Evolutionary conservation across 2,113 vertebrate species (phyloP).

Genomic region (Atrichornis clamosus): DNA sequence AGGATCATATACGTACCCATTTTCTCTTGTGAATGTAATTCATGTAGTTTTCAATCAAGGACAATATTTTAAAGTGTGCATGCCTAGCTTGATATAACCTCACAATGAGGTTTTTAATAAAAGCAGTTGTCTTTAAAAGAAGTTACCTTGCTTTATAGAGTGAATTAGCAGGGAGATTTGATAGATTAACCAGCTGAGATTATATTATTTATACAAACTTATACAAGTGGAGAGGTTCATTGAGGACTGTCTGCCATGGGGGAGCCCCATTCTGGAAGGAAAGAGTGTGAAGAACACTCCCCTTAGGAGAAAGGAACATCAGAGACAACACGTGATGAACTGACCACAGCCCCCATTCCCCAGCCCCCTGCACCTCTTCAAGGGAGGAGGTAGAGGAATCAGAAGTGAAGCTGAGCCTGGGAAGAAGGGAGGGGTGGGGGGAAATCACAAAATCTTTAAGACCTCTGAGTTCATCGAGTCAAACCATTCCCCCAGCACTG

Average conservation of each 20-base stretch:
- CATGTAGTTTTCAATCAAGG: neutral
- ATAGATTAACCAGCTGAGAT: neutral
- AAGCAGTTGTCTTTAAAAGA: neutral
- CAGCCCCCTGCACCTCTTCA: neutral
- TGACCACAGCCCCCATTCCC: neutral
- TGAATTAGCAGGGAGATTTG: neutral
- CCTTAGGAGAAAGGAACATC: neutral
- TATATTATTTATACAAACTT: neutral
- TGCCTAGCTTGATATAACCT: neutral
- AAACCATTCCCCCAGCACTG: neutral
- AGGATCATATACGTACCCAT: neutral
- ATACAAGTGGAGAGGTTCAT: neutral
- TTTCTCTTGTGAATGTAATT: neutral
- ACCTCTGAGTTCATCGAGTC: accelerated
- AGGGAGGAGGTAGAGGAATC: neutral
- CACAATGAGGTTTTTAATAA: neutral
- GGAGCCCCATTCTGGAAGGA: neutral
- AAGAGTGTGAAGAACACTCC: neutral
- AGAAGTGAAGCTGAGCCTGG: neutral
- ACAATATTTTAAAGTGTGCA: neutral
- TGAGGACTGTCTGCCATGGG: neutral
- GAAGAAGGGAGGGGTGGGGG: neutral
- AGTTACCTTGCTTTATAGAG: neutral
- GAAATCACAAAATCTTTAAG: neutral
- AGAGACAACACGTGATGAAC: neutral